These are phyloP conservation scores for Fukomys damarensis DNA, from an alignment of 2,113 vertebrate genomes.

Conservation along the genomic window DNA sequence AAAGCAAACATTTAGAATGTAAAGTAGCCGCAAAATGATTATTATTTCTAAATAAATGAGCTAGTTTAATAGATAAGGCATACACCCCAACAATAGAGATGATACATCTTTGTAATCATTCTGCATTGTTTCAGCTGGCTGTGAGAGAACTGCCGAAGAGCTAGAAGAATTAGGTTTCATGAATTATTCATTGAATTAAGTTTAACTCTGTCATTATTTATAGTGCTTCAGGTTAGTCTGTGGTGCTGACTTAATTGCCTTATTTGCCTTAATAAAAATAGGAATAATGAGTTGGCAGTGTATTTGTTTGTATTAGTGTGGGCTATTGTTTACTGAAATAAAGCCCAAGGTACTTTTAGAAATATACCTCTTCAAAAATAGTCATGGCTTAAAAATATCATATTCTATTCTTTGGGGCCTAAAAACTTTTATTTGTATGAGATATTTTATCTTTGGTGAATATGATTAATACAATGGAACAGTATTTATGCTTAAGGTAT, in stretches of 20 bases:
- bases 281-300: slow-evolving; percentile 69
- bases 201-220: slow-evolving; percentile 75
- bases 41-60: slow-evolving; percentile 68
- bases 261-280: slow-evolving; percentile 69
- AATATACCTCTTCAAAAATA: slow-evolving; percentile 66
- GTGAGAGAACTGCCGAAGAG: slow-evolving; percentile 61
- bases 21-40: slow-evolving; percentile 13
- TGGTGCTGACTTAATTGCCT: slow-evolving; percentile 23
- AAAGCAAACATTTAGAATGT: slow-evolving; percentile 62
- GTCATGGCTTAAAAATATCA: slow-evolving; percentile 35
- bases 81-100: slow-evolving; percentile 23
- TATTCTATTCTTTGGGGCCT: slow-evolving; percentile 25
- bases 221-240: slow-evolving; percentile 64
- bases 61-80: slow-evolving; percentile 68
- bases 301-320: slow-evolving; percentile 60
- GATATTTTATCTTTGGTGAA: slow-evolving; percentile 60
- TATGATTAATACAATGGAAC: slow-evolving; percentile 9
- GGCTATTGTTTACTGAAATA: slow-evolving; percentile 61
- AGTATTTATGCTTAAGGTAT: slow-evolving; percentile 55
- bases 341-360: slow-evolving; percentile 66
- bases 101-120: slow-evolving; percentile 67
- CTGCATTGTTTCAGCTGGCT: slow-evolving; percentile 61
- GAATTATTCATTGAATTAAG: slow-evolving; percentile 70
- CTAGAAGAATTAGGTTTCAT: slow-evolving; percentile 51
- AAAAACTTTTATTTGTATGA: slow-evolving; percentile 33